Evolutionary conservation across 1,140 invertebrate species (phyloP), one percentile per base, ranked within the genome.

Genomic region (Brachionus rubens): DNA sequence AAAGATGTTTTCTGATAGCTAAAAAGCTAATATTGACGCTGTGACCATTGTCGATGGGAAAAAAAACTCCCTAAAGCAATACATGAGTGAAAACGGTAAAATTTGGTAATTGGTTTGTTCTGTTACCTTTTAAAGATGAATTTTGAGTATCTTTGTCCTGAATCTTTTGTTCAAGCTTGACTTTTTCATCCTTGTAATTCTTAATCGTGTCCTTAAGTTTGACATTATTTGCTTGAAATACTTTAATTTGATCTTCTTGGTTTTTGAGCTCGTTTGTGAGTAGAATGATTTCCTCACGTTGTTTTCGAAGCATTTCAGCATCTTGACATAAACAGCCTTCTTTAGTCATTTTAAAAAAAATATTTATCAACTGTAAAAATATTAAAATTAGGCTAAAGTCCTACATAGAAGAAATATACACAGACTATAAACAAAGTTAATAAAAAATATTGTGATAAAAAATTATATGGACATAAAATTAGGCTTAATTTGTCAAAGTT

Each of bases 221-320:
- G 33, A 36, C 19, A 33, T 19, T 59, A 33, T 59, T 59, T n/a
- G 54, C 16, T 59, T 59, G 54, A 16, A 59, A 59, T 28, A 59
- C 54, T 19, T n/a, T 33, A 10, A 59, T 59, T 41, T 59, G 54
- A 16, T 59, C 54, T 21, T 59, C 54, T 59, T 59, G 54, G 19
- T 59, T 59, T 36, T 59, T 59, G 16, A 59, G 54, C n/a, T 59
- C 54, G 33, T 59, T 59, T 14, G 54, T 59, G 28, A 59, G 36
- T 10, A 59, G 54, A 59, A 59, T 59, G 12, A 59, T 59, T 36
- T 59, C 54, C n/a, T 59, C 54, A 19, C 54, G 54, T 59, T 59
- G 54, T 16, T 59, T 59, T 0, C 54, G 54, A 28, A 59, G 54
- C 54, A 59, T 59, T 59, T 41, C 54, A 30, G 54, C 54, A 59